Evolutionary conservation across 2,113 vertebrate species (phyloP), one percentile per base, ranked within the genome.

Genomic region (Prionailurus viverrinus): DNA sequence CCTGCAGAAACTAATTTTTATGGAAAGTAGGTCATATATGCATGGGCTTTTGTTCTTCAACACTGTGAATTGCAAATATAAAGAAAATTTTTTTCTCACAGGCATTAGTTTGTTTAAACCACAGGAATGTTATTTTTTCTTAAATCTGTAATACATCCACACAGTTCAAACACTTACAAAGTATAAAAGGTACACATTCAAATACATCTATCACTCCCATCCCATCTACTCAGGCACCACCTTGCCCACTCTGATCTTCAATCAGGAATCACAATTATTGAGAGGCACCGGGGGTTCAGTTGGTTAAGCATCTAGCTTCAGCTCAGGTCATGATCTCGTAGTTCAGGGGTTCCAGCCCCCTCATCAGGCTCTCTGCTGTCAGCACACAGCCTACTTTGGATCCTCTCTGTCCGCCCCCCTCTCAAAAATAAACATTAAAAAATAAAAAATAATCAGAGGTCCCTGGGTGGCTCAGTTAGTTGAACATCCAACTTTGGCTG

Each of bases 81-180:
- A 69, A 65, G 16, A 8, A 4, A 23, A 2, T 11, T 41, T 45
- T 21, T 76, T 53, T 27, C 48, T 73, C 76, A 25, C 4, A 58
- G 51, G 41, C 31, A 83, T 65, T 94, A 36, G 58, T 48, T 92
- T 69, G 73, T 25, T 89, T 89, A 81, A 79, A 95, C 6, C 41
- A 85, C 15, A 85, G 21, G 48, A 92, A 84, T 29, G 45, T 31
- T 94, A 73, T 66, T 45, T 71, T 94, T 92, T 90, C 66, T 66
- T 79, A 89, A 61, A 61, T 63, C 79, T 82, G 29, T 55, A 71
- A 76, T 53, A 73, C 18, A 89, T 10, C 89, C 61, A 65, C 25
- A 53, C 36, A 53, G 58, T 86, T 41, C 21, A 51, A 93, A 81
- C 14, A 82, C 58, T 78, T 89, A 33, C 78, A 58, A 96, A 90